Conservation (phyloP, 2,113 vertebrate species). For the Caretta caretta region DNA sequence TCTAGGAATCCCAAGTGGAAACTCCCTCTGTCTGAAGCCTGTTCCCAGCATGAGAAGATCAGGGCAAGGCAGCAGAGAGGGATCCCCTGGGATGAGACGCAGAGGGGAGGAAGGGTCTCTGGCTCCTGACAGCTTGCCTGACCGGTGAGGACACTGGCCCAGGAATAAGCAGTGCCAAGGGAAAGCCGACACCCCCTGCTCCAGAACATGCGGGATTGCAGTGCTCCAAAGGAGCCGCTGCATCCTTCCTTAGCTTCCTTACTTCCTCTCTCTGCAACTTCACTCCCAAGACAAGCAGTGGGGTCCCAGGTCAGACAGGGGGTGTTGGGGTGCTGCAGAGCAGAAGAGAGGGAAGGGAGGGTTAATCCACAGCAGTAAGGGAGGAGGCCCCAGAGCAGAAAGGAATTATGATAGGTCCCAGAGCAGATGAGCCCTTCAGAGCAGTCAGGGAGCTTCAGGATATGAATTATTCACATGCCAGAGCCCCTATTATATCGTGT, state of each 20-base stretch:
- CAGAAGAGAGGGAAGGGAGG: not conserved
- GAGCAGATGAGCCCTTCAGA: not conserved
- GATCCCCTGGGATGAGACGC: not conserved
- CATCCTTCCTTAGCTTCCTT: not conserved
- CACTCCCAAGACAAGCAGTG: not conserved
- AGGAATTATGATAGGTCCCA: not conserved
- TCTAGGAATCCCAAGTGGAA: not conserved
- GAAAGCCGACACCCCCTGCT: not conserved
- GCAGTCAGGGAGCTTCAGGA: not conserved
- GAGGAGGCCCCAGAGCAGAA: not conserved
- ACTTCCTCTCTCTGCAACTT: not conserved
- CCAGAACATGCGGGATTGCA: rapidly evolving
- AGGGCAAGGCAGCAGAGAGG: no score
- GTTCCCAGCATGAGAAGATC: no score
- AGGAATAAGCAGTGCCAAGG: no score
- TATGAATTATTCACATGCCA: not conserved
- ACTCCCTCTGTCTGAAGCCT: not conserved
- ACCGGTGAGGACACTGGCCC: no score
- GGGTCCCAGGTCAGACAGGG: not conserved
- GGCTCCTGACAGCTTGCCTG: no score
- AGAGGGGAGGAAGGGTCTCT: not conserved
- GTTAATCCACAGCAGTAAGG: not conserved
- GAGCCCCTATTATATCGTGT: not conserved
- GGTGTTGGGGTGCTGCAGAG: not conserved
- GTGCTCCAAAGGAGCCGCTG: no score